These are phyloP conservation scores for Phodopus roborovskii DNA, from an alignment of 2,113 vertebrate genomes.

Conservation along the genomic window DNA sequence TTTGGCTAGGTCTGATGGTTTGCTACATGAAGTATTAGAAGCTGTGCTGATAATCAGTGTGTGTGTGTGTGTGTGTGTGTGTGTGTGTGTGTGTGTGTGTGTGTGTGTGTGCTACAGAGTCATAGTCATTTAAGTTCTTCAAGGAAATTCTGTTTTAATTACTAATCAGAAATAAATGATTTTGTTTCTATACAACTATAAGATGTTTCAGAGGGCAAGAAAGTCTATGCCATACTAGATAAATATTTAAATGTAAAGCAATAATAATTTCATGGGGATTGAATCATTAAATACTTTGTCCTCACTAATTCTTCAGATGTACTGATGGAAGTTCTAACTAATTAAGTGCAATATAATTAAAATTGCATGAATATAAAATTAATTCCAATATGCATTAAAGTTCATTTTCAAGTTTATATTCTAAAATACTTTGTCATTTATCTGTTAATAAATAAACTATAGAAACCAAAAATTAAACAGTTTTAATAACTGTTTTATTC, in stretches of 20 bases:
- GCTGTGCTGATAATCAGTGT: background rate
- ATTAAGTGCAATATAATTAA: slow-evolving; percentile 20
- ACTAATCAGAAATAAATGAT: background rate
- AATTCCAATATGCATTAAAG: slow-evolving; percentile 5
- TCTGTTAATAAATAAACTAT: background rate
- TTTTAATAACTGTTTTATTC: background rate
- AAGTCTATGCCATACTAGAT: background rate
- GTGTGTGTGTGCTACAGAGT: background rate
- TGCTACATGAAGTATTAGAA: background rate
- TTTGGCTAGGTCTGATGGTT: background rate
- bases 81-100: background rate
- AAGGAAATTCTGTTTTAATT: slow-evolving; percentile 51
- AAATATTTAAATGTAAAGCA: slow-evolving; percentile 45
- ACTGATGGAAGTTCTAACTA: background rate
- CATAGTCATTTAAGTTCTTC: background rate
- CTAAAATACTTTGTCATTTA: slow-evolving; percentile 32
- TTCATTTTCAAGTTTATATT: background rate
- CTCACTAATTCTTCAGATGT: slow-evolving; percentile 5
- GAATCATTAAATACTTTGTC: slow-evolving; percentile 39
- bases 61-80: background rate
- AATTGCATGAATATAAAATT: background rate
- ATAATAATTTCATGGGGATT: slow-evolving; percentile 15
- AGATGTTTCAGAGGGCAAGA: background rate
- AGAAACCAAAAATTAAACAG: slow-evolving; percentile 18
- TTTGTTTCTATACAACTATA: background rate